A percentile compares a stretch with the other conserved stretches of the same genome.
phyloP scores from a whole-genome alignment of 2,113 vertebrate genomes.

The Girardinichthys multiradiatus region DNA sequence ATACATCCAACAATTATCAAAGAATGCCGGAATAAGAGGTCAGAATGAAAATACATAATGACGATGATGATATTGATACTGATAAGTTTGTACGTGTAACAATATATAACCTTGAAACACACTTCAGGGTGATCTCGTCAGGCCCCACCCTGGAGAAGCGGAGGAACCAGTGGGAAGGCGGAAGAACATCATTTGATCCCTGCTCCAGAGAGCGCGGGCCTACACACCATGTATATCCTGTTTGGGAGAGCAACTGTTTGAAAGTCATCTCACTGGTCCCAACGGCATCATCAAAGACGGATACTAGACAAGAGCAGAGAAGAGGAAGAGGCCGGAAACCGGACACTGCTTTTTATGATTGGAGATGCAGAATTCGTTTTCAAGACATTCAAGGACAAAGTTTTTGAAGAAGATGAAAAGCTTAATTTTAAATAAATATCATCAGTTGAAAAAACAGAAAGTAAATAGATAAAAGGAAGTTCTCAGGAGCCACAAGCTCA shows the following conservation, averaged over 20 bases:
- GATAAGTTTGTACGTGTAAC: slow-evolving; percentile 2
- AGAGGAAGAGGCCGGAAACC: slow-evolving; percentile 45
- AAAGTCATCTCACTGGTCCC: slow-evolving; percentile 74
- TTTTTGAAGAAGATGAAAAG: slow-evolving; percentile 44
- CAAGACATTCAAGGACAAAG: slow-evolving; percentile 44
- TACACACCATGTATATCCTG: slow-evolving; percentile 77
- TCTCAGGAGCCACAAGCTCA: slow-evolving; percentile 46
- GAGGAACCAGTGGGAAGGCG: slow-evolving; percentile 52
- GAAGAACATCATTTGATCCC: slow-evolving; percentile 66
- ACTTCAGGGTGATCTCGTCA: slow-evolving; percentile 39
- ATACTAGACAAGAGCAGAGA: slow-evolving; percentile 42
- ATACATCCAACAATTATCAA: neutral
- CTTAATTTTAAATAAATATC: slow-evolving; percentile 45
- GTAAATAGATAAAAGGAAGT: slow-evolving; percentile 55
- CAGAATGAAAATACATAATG: slow-evolving; percentile 6
- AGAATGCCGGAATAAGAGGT: neutral
- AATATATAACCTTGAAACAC: slow-evolving; percentile 50
- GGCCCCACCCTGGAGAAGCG: slow-evolving; percentile 52
- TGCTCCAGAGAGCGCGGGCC: slow-evolving; percentile 57
- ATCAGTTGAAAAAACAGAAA: slow-evolving; percentile 25
- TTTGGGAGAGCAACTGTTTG: slow-evolving; percentile 70
- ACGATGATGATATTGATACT: neutral
- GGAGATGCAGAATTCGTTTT: slow-evolving; percentile 44
- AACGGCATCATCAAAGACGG: slow-evolving; percentile 67
- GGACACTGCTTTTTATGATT: slow-evolving; percentile 25